phyloP scores from a whole-genome alignment of 2,888 invertebrate species.

The Xiphydria camelus region DNA sequence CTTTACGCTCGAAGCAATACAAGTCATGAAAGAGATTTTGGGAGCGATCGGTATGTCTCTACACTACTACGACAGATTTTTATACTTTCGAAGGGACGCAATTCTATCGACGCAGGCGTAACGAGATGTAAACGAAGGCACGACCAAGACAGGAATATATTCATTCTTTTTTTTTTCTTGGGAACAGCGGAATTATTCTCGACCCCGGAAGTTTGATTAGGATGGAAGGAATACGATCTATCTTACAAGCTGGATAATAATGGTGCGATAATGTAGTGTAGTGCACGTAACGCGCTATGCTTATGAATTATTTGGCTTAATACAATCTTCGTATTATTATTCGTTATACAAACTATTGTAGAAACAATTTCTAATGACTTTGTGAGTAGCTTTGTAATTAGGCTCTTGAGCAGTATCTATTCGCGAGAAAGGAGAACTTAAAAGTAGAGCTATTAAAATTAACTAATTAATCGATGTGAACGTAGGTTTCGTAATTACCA shows the following conservation, averaged over 20 bases:
- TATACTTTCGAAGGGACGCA: too few relatives aligned
- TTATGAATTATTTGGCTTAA: conserved; percentile 16
- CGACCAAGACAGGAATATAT: too few relatives aligned
- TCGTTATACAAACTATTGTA: conserved; percentile 49
- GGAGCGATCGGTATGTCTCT: too few relatives aligned
- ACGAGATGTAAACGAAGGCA: too few relatives aligned
- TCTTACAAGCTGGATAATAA: conserved; percentile 45
- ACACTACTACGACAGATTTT: too few relatives aligned
- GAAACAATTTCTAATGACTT: conserved; percentile 57
- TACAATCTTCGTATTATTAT: conserved; percentile 24
- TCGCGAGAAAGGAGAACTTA: conserved; percentile 32
- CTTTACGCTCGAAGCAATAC: too few relatives aligned
- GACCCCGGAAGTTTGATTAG: too few relatives aligned
- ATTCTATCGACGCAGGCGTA: too few relatives aligned
- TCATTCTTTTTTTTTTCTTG: too few relatives aligned
- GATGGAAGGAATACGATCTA: conserved; percentile 50
- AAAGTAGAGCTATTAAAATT: background rate
- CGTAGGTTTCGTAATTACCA: too few relatives aligned
- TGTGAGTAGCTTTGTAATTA: conserved; percentile 52
- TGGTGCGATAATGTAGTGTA: conserved; percentile 28
- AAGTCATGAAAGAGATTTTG: too few relatives aligned
- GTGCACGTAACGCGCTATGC: conserved; percentile 1
- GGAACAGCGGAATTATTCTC: too few relatives aligned
- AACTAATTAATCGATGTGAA: background rate
- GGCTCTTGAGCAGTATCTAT: conserved; percentile 54